Percentiles rank a stretch among this genome's conserved stretches.
phyloP scores from a whole-genome alignment of 1,140 invertebrate genomes.

The Drosophila kanapiae region DNA sequence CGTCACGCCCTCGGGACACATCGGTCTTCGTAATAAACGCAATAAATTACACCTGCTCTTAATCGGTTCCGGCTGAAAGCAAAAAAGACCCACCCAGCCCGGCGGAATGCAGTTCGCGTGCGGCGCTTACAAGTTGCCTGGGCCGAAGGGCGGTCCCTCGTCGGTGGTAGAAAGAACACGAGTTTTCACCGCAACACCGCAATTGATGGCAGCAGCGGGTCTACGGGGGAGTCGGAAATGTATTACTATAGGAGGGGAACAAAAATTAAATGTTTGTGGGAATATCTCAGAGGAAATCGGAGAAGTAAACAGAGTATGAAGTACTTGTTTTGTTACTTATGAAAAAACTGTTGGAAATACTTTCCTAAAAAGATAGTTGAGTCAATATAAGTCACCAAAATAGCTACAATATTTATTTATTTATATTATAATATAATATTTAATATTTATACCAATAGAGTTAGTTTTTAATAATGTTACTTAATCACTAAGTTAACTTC shows the following conservation, averaged over 20 bases:
- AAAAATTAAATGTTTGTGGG: background rate
- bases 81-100: background rate
- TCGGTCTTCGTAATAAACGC: constrained; percentile 18
- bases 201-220: background rate
- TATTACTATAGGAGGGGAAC: background rate
- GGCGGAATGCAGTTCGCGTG: constrained; percentile 27
- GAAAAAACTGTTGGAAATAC: background rate
- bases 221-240: background rate
- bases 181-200: constrained; percentile 16
- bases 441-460: too few relatives aligned
- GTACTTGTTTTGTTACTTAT: background rate
- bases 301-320: constrained; percentile 9
- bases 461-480: too few relatives aligned
- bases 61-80: constrained; percentile 36
- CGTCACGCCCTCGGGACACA: constrained; percentile 16
- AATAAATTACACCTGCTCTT: constrained; percentile 42
- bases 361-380: background rate
- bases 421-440: too few relatives aligned
- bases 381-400: too few relatives aligned
- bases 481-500: too few relatives aligned
- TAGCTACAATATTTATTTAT: too few relatives aligned
- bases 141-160: constrained; percentile 15
- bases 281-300: too few relatives aligned
- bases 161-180: constrained; percentile 18
- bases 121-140: constrained; percentile 7